These are phyloP conservation scores for Eupithecia dodoneata DNA, from an alignment of 2,888 invertebrate species.

Conservation along the genomic window DNA sequence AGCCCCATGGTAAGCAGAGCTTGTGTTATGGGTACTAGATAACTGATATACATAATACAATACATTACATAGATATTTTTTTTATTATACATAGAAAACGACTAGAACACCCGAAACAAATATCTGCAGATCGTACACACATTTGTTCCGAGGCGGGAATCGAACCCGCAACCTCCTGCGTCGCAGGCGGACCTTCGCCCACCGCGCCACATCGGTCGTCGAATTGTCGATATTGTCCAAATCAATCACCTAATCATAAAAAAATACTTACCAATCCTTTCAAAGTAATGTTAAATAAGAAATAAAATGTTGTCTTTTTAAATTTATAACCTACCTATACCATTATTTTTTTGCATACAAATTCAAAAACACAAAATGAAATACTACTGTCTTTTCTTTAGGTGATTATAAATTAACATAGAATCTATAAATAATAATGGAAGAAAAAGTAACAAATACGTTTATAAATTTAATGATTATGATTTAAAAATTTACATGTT, in stretches of 20 bases:
- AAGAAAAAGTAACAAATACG: conserved; percentile 27
- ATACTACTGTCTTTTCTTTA: background rate
- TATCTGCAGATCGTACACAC: too few species aligned
- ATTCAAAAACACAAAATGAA: background rate
- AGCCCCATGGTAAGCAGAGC: too few species aligned
- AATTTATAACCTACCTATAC: background rate
- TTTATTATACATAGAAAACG: too few species aligned
- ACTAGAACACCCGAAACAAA: too few species aligned
- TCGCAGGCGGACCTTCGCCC: too few species aligned
- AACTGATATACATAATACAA: too few species aligned
- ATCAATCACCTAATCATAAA: background rate
- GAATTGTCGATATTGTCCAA: background rate
- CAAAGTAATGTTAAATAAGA: background rate
- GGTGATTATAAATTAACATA: background rate
- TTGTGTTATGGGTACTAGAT: too few species aligned
- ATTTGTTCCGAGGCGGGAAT: too few species aligned
- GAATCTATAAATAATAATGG: conserved; percentile 3
- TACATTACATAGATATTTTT: too few species aligned
- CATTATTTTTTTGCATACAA: background rate
- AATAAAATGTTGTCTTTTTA: background rate
- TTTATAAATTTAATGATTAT: conserved; percentile 17
- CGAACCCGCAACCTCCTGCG: too few species aligned
- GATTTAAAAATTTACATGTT: conserved; percentile 30
- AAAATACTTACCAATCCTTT: background rate
- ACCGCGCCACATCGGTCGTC: too few species aligned